Evolutionary conservation across 2,797 vertebrate genomes (phyloP).

Genomic region (Danio choprae): DNA sequence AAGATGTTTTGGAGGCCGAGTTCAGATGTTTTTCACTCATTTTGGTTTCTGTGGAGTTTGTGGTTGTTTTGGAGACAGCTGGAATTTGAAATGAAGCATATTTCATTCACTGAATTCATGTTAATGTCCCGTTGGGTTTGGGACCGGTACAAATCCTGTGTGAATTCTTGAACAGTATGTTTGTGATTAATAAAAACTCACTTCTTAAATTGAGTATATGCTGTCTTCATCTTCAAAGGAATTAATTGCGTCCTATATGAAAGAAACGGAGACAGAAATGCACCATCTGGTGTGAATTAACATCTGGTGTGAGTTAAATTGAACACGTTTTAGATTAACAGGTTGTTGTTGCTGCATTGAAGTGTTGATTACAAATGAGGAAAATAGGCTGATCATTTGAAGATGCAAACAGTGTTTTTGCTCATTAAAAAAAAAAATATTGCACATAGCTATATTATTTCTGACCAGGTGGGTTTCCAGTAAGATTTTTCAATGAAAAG

Average conservation of each 20-base stretch:
- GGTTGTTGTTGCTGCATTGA: neutral
- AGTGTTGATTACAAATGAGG: neutral
- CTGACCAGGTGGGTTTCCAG: too few relatives aligned
- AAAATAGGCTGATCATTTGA: neutral
- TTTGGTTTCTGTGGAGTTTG: conserved; percentile 36
- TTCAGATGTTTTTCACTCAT: conserved; percentile 32
- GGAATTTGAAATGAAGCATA: conserved; percentile 29
- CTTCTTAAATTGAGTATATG: conserved; percentile 65
- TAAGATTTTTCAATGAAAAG: too few relatives aligned
- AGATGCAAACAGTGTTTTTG: neutral
- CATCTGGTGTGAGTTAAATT: neutral
- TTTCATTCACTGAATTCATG: conserved; percentile 47
- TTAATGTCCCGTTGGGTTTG: conserved; percentile 62
- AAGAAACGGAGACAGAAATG: neutral
- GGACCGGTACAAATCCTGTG: conserved; percentile 65
- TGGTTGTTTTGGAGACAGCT: conserved; percentile 37
- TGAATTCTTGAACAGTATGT: conserved; percentile 76
- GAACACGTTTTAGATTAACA: neutral
- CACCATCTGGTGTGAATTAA: neutral
- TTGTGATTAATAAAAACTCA: conserved; percentile 84
- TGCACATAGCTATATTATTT: too few relatives aligned
- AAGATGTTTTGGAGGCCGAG: conserved; percentile 25
- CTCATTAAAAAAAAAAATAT: neutral
- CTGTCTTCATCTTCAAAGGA: conserved; percentile 17
- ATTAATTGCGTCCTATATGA: neutral